phyloP scores from a whole-genome alignment of 2,113 vertebrate genomes.

The Pica pica region DNA sequence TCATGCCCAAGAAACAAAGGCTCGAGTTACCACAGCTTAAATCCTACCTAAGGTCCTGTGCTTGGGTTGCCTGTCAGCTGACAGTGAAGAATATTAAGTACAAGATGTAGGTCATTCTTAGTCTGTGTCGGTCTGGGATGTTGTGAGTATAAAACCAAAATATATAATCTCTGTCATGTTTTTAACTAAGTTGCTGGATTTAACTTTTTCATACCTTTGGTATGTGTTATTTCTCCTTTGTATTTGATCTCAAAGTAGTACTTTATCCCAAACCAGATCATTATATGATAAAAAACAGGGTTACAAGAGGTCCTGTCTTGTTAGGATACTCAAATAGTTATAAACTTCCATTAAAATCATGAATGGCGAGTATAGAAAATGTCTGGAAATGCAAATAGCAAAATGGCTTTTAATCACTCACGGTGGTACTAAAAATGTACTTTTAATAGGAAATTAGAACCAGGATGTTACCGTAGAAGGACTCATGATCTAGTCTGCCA shows the following conservation, averaged over 20 bases:
- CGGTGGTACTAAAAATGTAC: background rate
- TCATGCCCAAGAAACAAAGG: background rate
- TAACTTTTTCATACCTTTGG: background rate
- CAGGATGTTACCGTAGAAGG: background rate
- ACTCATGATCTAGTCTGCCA: background rate
- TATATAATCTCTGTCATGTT: background rate
- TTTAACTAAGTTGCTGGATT: background rate
- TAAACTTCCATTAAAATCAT: background rate
- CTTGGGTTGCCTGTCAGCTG: background rate
- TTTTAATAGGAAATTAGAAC: background rate
- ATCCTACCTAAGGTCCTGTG: background rate
- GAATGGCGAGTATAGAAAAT: background rate
- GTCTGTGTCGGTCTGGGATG: background rate
- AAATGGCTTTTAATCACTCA: background rate
- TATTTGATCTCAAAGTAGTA: background rate
- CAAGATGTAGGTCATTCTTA: background rate
- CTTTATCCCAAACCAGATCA: background rate
- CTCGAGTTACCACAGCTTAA: background rate
- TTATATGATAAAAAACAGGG: background rate
- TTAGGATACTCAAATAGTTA: background rate
- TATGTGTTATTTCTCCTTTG: background rate
- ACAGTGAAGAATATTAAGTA: background rate
- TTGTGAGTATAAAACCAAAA: background rate
- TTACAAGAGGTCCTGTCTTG: background rate
- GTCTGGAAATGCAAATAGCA: background rate